phyloP scores from a whole-genome alignment of 1,140 invertebrate species.

The Drosophila lini region DNA sequence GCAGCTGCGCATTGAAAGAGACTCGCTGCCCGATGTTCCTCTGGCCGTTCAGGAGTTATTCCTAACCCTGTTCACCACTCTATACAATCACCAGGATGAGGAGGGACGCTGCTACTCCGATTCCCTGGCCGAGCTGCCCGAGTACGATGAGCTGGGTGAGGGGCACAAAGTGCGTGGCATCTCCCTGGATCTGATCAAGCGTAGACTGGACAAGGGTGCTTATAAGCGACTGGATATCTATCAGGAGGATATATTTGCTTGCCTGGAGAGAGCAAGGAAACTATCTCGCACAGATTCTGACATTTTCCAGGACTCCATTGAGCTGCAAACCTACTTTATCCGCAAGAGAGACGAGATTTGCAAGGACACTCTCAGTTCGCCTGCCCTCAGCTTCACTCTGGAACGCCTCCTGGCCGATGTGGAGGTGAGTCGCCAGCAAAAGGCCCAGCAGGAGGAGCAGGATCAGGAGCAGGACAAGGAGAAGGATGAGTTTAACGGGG shows the following conservation, averaged over 20 bases:
- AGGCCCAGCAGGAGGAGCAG: constrained; percentile 93
- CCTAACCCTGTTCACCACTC: constrained; percentile 95
- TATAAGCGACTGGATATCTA: constrained; percentile 97
- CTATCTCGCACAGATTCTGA: constrained; percentile 96
- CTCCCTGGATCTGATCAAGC: constrained; percentile 93
- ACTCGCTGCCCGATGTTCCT: constrained; percentile 94
- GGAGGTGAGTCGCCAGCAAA: constrained; percentile 91
- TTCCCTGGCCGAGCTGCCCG: constrained; percentile 96
- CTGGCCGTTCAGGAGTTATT: constrained; percentile 96
- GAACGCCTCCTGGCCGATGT: constrained; percentile 90
- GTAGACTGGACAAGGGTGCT: constrained; percentile 92
- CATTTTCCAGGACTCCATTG: constrained; percentile 95
- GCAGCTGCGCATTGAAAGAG: constrained; percentile 92
- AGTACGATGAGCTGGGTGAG: constrained; percentile 91
- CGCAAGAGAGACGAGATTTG: constrained; percentile 91
- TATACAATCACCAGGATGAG: constrained; percentile 98
- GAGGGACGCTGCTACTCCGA: constrained; percentile 98
- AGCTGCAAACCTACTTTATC: constrained; percentile 97
- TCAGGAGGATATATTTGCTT: constrained; percentile 98
- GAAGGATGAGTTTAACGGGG: constrained; percentile 67
- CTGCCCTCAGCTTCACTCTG: constrained; percentile 92
- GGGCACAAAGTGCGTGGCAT: constrained; percentile 90
- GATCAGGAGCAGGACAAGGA: constrained; percentile 85
- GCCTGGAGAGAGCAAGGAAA: constrained; percentile 94
- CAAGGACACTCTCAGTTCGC: constrained; percentile 92